Evolutionary conservation across 2,797 vertebrate genomes (phyloP), one percentile per base, ranked within the genome.

Genomic region (Poecile montanus): DNA sequence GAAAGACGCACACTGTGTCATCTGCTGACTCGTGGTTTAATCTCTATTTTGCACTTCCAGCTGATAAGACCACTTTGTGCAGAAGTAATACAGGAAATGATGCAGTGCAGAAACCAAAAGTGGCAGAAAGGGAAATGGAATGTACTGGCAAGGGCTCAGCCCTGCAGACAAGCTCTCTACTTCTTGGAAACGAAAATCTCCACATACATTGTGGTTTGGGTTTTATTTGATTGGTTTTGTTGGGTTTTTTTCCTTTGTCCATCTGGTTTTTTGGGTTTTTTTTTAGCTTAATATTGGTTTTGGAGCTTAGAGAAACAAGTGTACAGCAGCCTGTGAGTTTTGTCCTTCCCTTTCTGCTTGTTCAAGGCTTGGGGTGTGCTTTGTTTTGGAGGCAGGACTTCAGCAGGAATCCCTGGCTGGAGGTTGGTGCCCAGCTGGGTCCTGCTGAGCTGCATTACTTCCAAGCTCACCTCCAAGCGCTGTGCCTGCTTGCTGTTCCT

Each of bases 81-180:
- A 97, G 89, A 91, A 97, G 96, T 93, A 97, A 98, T 97, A 85
- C 96, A 97, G 98, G 97, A 97, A 98, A 95, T 97, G 95, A 94
- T 90, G 91, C 91, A 83, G 68, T 75, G 82, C 77, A 88, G 57
- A 96, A 95, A 89, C 88, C 86, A 85, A 91, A 91, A 96, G 95
- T 89, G 95, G 88, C 92, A 94, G 95, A 97, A 94, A 92, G 89
- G 87, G 91, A 96, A 96, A 96, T 40, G 13, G 92, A 96, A 96
- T 96, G 96, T 96, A 76, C 90, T 96, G 95, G 94, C 96, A 86
- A 90, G 83, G 81, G 62, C 89, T 96, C 70, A 86, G 82, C 13
- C 2, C 66, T 51, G 50, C 2, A 15, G 75, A 85, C 6, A 2
- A 5, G 2, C 80, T 78, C 68, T 40, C 78, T 67, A n/a, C 72